These are phyloP conservation scores for Conops quadrifasciatus DNA, from an alignment of 2,888 invertebrate genomes.

Conservation along the genomic window DNA sequence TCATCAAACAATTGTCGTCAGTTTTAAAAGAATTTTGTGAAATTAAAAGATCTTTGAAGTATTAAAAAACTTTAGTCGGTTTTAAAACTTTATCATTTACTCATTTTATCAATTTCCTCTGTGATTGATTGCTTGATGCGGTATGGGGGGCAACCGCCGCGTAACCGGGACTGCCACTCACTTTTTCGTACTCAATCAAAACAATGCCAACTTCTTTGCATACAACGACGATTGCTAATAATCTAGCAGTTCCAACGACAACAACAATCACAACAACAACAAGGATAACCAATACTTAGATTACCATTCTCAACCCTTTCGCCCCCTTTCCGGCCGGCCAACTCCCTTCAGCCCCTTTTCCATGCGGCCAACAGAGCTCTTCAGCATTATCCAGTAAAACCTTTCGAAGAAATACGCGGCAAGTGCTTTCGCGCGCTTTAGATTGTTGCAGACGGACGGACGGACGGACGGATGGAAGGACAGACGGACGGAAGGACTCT, in stretches of 20 bases:
- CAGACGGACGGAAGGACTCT: background rate
- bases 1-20: too few relatives aligned
- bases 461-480: background rate
- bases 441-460: too few relatives aligned
- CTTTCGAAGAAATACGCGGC: background rate
- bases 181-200: slow-evolving; percentile 13
- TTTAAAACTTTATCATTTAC: background rate
- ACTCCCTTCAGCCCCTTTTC: background rate
- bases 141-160: background rate
- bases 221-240: slow-evolving; percentile 3
- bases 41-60: too few relatives aligned
- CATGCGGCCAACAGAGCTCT: background rate
- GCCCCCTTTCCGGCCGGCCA: background rate
- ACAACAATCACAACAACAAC: slow-evolving; percentile 2
- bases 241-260: slow-evolving; percentile 16
- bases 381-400: background rate
- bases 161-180: background rate
- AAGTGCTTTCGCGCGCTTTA: slow-evolving; percentile 34
- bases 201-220: slow-evolving; percentile 15
- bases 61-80: background rate
- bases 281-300: background rate
- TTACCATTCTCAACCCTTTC: background rate
- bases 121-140: background rate
- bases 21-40: too few relatives aligned
- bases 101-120: background rate